A percentile compares a stretch with the other conserved stretches of the same genome.
Evolutionary conservation across 1,140 invertebrate genomes (phyloP).

Genomic region (Hycleus phaleratus): DNA sequence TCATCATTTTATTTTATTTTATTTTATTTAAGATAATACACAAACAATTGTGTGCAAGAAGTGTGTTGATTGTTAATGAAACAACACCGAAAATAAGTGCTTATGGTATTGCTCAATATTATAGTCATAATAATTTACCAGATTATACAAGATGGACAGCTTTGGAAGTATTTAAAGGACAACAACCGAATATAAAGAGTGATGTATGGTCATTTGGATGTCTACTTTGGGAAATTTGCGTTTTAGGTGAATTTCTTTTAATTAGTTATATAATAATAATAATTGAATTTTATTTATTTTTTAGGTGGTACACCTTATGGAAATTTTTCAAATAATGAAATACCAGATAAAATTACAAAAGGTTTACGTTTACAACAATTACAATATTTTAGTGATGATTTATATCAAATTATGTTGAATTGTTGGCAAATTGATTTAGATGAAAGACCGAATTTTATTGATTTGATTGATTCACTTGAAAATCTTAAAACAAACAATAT

Average conservation of each 20-base stretch:
- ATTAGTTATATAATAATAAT: background rate
- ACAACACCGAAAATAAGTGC: constrained; percentile 63
- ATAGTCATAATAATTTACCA: constrained; percentile 42
- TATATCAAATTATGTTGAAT: constrained; percentile 74
- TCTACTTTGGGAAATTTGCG: constrained; percentile 73
- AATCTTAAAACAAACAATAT: constrained; percentile 23
- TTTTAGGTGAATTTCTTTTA: constrained; percentile 49
- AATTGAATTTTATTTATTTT: constrained; percentile 7
- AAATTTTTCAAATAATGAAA: constrained; percentile 57
- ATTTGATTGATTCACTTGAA: constrained; percentile 43
- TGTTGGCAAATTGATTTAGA: constrained; percentile 79
- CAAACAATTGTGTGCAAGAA: constrained; percentile 62
- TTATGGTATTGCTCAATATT: constrained; percentile 52
- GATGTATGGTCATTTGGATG: constrained; percentile 79
- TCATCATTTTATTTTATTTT: constrained; percentile 30
- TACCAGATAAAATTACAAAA: constrained; percentile 57
- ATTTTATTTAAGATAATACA: constrained; percentile 56
- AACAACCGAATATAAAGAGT: constrained; percentile 57
- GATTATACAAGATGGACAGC: constrained; percentile 72
- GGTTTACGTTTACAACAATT: constrained; percentile 66
- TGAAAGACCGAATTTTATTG: constrained; percentile 63
- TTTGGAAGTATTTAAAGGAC: constrained; percentile 62
- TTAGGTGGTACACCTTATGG: constrained; percentile 68
- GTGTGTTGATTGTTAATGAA: constrained; percentile 54
- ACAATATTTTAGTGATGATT: constrained; percentile 61